Evolutionary conservation across 2,113 vertebrate species (phyloP).

Genomic region (Cephalopterus ornatus): DNA sequence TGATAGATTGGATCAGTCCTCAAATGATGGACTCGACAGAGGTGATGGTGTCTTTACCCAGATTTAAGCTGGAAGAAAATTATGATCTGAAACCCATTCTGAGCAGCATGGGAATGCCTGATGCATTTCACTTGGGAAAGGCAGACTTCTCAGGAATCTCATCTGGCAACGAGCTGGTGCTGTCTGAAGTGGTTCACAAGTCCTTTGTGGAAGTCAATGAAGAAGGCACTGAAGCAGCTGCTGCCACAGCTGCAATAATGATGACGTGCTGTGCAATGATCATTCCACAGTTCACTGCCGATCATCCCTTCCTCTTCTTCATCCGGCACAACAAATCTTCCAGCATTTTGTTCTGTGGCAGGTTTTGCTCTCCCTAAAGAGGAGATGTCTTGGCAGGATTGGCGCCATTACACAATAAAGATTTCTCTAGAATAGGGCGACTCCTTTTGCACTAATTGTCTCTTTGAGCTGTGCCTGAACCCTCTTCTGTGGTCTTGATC

Average conservation of each 20-base stretch:
- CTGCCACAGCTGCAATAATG: slow-evolving; percentile 74
- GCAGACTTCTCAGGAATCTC: slow-evolving; percentile 86
- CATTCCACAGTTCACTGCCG: background rate
- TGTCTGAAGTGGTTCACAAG: slow-evolving; percentile 88
- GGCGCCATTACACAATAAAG: accelerated
- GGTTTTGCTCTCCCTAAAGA: slow-evolving; percentile 62
- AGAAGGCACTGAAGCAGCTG: slow-evolving; percentile 89
- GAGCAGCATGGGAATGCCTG: slow-evolving; percentile 80
- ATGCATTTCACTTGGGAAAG: slow-evolving; percentile 43
- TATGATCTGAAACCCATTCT: slow-evolving; percentile 77
- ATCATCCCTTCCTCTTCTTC: slow-evolving; percentile 81
- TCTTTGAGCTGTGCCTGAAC: background rate
- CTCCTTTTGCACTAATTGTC: background rate
- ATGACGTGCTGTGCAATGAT: slow-evolving; percentile 30
- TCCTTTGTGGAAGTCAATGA: slow-evolving; percentile 90
- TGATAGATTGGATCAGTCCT: too few relatives aligned
- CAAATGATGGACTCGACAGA: slow-evolving; percentile 73
- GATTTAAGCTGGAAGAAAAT: slow-evolving; percentile 82
- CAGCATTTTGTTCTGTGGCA: slow-evolving; percentile 74
- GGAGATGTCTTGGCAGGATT: background rate
- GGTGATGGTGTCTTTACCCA: slow-evolving; percentile 77
- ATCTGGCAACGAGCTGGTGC: slow-evolving; percentile 61
- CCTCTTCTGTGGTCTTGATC: background rate
- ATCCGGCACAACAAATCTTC: slow-evolving; percentile 67
- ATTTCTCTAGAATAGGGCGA: background rate